Evolutionary conservation across 2,888 invertebrate genomes (phyloP).

Genomic region (Neelides folsomi): DNA sequence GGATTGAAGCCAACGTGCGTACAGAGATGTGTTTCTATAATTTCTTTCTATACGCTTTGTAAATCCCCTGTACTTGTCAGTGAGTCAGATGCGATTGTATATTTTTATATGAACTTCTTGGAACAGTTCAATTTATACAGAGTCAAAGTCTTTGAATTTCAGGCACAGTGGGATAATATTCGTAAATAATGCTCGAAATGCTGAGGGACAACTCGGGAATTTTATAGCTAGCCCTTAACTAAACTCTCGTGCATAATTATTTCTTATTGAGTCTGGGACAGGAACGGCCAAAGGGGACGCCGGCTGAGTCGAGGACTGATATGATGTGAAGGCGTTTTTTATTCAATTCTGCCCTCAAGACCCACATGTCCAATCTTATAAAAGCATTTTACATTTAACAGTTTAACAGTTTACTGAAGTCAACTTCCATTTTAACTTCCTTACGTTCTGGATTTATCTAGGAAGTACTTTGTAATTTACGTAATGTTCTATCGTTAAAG

Average conservation of each 20-base stretch:
- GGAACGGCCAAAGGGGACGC: neutral
- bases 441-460: too few species aligned
- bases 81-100: too few species aligned
- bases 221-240: conserved; percentile 8
- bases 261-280: conserved; percentile 6
- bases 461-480: too few species aligned
- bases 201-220: conserved; percentile 7
- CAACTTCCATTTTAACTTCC: neutral
- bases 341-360: conserved; percentile 10
- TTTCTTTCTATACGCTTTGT: too few species aligned
- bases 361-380: conserved; percentile 11
- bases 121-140: too few species aligned
- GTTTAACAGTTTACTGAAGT: conserved; percentile 1
- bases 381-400: conserved; percentile 10
- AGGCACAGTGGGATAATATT: neutral
- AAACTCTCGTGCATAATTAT: conserved; percentile 9
- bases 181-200: neutral
- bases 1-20: too few species aligned
- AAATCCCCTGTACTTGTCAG: too few species aligned
- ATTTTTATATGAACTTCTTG: too few species aligned
- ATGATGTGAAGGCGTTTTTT: conserved; percentile 7
- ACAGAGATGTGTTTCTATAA: too few species aligned
- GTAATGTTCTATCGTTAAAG: too few species aligned
- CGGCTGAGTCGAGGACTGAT: neutral
- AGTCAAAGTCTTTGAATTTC: neutral